These are phyloP conservation scores for Scaptomyza montana DNA, from an alignment of 1,140 invertebrate genomes.

Conservation along the genomic window DNA sequence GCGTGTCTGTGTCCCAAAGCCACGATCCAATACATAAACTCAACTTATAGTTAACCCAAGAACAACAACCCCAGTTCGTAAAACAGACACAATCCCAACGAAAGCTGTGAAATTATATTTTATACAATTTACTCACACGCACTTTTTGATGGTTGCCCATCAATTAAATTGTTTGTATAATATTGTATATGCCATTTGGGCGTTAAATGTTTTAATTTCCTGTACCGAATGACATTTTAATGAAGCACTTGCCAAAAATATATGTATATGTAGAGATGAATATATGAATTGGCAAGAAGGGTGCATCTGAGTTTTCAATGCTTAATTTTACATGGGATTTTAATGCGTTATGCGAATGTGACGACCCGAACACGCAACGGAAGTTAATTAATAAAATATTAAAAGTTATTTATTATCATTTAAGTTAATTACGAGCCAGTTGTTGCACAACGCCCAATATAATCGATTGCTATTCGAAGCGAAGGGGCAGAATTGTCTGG, in stretches of 20 bases:
- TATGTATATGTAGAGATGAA: background rate
- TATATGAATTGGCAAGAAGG: constrained; percentile 37
- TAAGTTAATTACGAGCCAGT: constrained; percentile 70
- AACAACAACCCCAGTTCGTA: constrained; percentile 3
- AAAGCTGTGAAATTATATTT: constrained; percentile 29
- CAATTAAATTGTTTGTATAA: constrained; percentile 50
- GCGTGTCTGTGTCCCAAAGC: background rate
- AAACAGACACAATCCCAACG: background rate
- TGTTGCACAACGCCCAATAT: background rate
- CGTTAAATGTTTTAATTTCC: constrained; percentile 81
- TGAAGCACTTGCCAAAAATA: constrained; percentile 74
- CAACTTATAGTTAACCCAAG: constrained; percentile 34
- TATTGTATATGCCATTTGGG: constrained; percentile 49
- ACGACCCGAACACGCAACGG: constrained; percentile 51
- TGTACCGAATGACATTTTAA: constrained; percentile 81
- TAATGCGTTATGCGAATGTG: constrained; percentile 57
- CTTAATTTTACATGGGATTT: constrained; percentile 81
- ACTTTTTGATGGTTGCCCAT: constrained; percentile 27
- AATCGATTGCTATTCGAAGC: constrained; percentile 1
- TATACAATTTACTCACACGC: constrained; percentile 44
- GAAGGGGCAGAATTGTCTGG: background rate
- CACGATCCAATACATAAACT: constrained; percentile 21
- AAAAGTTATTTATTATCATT: constrained; percentile 82
- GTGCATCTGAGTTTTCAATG: constrained; percentile 35
- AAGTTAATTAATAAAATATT: constrained; percentile 83